A percentile compares a stretch with the other conserved stretches of the same genome.
These are phyloP conservation scores for Epirrhoe tristata DNA, from an alignment of 2,888 invertebrate genomes.

Conservation along the genomic window DNA sequence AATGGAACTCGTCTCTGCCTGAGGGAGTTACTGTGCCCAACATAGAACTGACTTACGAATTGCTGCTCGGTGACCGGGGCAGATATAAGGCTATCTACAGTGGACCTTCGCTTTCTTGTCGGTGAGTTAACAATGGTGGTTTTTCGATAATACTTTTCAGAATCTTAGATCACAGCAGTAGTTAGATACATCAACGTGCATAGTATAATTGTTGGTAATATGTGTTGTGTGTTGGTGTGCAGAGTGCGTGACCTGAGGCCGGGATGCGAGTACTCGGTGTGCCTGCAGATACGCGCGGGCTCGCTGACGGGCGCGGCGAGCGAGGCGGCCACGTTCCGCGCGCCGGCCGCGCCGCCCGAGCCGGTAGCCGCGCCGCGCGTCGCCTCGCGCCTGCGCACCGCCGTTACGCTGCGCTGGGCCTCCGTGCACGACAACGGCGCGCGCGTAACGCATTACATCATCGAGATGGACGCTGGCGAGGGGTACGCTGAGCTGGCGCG, in stretches of 20 bases:
- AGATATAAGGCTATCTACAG: slow-evolving; percentile 94
- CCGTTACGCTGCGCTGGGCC: slow-evolving; percentile 89
- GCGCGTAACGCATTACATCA: slow-evolving; percentile 89
- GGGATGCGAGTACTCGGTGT: slow-evolving; percentile 94
- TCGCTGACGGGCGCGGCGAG: slow-evolving; percentile 91
- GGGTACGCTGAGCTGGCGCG: slow-evolving; percentile 90
- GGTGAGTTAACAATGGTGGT: slow-evolving; percentile 63
- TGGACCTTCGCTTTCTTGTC: slow-evolving; percentile 90
- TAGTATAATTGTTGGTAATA: not conserved
- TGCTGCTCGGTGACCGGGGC: slow-evolving; percentile 92
- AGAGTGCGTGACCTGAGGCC: slow-evolving; percentile 93
- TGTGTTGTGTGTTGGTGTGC: slow-evolving; percentile 22
- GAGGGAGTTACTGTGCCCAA: slow-evolving; percentile 79
- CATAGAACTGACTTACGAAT: slow-evolving; percentile 90
- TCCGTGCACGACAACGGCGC: slow-evolving; percentile 92
- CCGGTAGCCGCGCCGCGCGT: slow-evolving; percentile 90
- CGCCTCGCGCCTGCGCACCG: slow-evolving; percentile 88
- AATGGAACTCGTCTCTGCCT: slow-evolving; percentile 89
- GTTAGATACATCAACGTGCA: not conserved
- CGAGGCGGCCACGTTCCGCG: slow-evolving; percentile 92
- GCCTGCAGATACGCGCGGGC: slow-evolving; percentile 91
- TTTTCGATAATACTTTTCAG: not conserved
- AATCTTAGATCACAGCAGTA: no score
- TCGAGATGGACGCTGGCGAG: slow-evolving; percentile 91
- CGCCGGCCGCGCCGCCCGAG: slow-evolving; percentile 93